phyloP scores from a whole-genome alignment of 2,797 vertebrate genomes.

The Parauchenoglanis punctatus region DNA sequence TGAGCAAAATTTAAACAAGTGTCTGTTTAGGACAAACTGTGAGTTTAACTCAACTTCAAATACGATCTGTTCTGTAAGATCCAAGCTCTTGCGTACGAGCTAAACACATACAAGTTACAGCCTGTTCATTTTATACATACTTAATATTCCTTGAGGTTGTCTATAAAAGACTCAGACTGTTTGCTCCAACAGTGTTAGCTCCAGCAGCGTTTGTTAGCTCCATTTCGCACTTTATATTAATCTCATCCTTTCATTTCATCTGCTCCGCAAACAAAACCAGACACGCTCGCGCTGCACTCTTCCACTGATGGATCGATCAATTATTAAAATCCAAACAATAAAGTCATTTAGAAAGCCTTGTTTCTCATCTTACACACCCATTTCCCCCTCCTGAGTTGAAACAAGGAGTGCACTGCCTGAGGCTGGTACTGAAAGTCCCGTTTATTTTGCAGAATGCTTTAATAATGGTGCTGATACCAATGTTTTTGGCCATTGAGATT shows the following conservation, averaged over 20 bases:
- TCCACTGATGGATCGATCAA: constrained; percentile 52
- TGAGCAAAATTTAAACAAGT: neutral
- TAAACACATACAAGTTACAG: neutral
- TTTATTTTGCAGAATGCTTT: neutral
- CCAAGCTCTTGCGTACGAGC: neutral
- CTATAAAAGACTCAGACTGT: constrained; percentile 59
- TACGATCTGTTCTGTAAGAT: neutral
- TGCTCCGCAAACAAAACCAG: constrained; percentile 30
- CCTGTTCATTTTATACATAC: neutral
- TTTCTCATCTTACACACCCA: constrained; percentile 39
- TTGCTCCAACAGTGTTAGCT: neutral
- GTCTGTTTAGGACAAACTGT: neutral
- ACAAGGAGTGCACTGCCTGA: neutral
- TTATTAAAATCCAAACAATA: constrained; percentile 51
- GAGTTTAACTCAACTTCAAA: neutral
- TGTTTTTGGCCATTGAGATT: neutral
- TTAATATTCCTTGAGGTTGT: constrained; percentile 66
- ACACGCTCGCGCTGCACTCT: constrained; percentile 39
- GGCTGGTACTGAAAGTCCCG: constrained; percentile 4
- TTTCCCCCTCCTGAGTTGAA: constrained; percentile 19
- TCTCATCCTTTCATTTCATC: constrained; percentile 8
- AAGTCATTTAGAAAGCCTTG: constrained; percentile 44
- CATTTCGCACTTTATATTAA: constrained; percentile 31
- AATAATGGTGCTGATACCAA: neutral
- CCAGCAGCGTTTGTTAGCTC: constrained; percentile 5